A percentile compares a stretch with the other conserved stretches of the same genome.
phyloP scores from a whole-genome alignment of 2,888 invertebrate species.

The Perdita meconis region DNA sequence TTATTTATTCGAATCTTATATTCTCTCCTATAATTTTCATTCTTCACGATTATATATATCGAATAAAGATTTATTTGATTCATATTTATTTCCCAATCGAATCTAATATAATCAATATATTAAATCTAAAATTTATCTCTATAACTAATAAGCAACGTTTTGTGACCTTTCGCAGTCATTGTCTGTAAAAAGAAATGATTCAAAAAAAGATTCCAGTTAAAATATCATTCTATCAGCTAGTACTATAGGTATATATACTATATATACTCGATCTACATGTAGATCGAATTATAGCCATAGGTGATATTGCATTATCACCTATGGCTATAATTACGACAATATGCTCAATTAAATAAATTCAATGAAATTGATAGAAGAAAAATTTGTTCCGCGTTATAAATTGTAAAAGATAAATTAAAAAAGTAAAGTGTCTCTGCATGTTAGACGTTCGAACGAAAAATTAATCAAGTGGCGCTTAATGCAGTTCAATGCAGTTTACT shows the following conservation, averaged over 20 bases:
- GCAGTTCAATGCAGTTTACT: conserved; percentile 21
- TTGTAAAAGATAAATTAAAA: neutral
- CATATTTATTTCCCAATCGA: too few relatives aligned
- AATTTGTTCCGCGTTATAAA: too few relatives aligned
- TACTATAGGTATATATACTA: too few relatives aligned
- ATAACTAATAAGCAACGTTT: neutral
- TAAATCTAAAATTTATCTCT: too few relatives aligned
- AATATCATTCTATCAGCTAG: neutral
- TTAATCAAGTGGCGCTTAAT: conserved; percentile 26
- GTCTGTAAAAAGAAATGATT: neutral
- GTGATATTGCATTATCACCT: too few relatives aligned
- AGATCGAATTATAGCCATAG: too few relatives aligned
- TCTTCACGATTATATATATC: neutral
- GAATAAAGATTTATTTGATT: neutral
- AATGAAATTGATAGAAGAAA: too few relatives aligned
- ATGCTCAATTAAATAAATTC: too few relatives aligned
- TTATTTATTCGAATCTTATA: conserved; percentile 13
- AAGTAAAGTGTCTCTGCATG: neutral
- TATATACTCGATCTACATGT: too few relatives aligned
- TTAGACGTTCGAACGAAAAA: neutral
- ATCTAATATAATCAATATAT: too few relatives aligned
- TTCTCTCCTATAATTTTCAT: neutral
- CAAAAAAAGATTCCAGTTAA: neutral
- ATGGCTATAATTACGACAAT: too few relatives aligned
- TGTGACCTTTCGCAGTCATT: neutral